A percentile compares a stretch with the other conserved stretches of the same genome.
These are phyloP conservation scores for Onthophagus taurus DNA, from an alignment of 1,140 invertebrate genomes.

Conservation along the genomic window DNA sequence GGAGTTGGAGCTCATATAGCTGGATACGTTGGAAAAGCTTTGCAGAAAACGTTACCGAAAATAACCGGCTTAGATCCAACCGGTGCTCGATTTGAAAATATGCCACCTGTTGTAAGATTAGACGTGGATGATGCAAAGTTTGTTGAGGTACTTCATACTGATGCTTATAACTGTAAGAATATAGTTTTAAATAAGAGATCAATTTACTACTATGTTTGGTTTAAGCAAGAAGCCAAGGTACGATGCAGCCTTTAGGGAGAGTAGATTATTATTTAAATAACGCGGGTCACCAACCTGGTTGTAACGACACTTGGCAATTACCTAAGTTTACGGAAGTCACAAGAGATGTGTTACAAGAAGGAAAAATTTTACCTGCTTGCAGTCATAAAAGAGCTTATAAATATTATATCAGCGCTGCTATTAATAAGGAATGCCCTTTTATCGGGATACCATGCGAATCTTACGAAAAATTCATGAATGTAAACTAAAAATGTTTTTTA, in stretches of 20 bases:
- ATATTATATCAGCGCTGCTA: constrained; percentile 31
- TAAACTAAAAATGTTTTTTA: constrained; percentile 5
- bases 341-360: constrained; percentile 24
- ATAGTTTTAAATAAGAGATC: too few relatives aligned
- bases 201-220: constrained; percentile 7
- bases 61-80: constrained; percentile 29
- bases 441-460: constrained; percentile 26
- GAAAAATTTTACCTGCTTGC: constrained; percentile 31
- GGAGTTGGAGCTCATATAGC: constrained; percentile 34
- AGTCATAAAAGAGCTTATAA: constrained; percentile 34
- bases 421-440: constrained; percentile 28
- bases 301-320: constrained; percentile 21
- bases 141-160: constrained; percentile 33
- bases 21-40: constrained; percentile 28
- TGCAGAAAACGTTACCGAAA: constrained; percentile 3
- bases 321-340: constrained; percentile 23
- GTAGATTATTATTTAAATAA: constrained; percentile 32
- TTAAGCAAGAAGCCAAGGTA: constrained; percentile 29
- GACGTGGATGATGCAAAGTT: constrained; percentile 26
- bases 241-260: constrained; percentile 24
- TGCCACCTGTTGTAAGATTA: constrained; percentile 26
- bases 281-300: constrained; percentile 30
- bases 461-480: constrained; percentile 23
- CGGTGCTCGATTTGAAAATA: constrained; percentile 27
- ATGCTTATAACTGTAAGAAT: constrained; percentile 24